Evolutionary conservation across 2,797 vertebrate genomes (phyloP), one percentile per base, ranked within the genome.

Genomic region (Acanthurus lineatus): DNA sequence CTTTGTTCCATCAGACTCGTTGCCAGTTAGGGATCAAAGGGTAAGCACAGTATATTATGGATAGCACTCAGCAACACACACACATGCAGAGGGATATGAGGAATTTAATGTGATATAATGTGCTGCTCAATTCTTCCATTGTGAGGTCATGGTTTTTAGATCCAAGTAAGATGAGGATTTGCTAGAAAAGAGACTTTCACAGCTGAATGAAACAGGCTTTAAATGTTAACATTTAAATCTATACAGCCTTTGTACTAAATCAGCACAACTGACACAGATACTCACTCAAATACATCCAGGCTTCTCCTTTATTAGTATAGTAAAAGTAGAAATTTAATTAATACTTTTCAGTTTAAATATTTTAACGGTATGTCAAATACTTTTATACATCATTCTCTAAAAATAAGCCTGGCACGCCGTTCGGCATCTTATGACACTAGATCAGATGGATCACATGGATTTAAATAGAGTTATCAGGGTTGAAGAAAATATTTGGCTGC

Each of bases 101-200:
- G 85, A 89, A 86, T 83, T 88, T 79, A 82, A 79, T 69, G 75
- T 63, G 69, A 86, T 86, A 32, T 32, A 32, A 32, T 32, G 28
- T 75, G 83, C 82, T 76, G 79, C 86, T 92, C 88, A 86, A 72
- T 92, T 91, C 83, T 89, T 90, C 84, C 82, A 73, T 48, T 10
- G 72, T 84, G 90, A 92, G 90, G 83, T 90, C 91, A 93, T 89
- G 65, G 71, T 73, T 83, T 77, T 79, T 87, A 68, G 79, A 74
- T 79, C 87, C 86, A 90, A 91, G 89, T 79, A 57, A 83, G 69
- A 80, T 32, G 66, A 63, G 75, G 73, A 65, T 77, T 83, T 52
- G 35, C 65, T 32, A 45, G 70, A 64, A 61, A 69, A 19, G 65
- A 66, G 61, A 72, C 64, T 62, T 85, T 79, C 75, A 73, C 75